These are phyloP conservation scores for Orthosia gothica DNA, from an alignment of 2,888 invertebrate species.

Conservation along the genomic window DNA sequence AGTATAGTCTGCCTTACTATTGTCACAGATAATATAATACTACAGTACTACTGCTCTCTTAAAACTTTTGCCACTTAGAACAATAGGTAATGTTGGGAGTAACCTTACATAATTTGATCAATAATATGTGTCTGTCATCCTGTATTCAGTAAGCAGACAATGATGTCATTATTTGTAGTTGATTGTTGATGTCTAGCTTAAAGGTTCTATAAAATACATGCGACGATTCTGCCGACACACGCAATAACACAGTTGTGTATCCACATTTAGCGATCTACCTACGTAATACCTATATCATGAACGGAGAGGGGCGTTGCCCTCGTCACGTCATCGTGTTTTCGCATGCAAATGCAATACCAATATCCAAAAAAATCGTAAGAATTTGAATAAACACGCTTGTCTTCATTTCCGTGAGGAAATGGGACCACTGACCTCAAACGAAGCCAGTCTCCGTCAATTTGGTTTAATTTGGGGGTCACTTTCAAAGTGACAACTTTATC, in stretches of 20 bases:
- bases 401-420: background rate
- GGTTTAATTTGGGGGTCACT: background rate
- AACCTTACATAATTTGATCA: constrained; percentile 29
- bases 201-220: constrained; percentile 36
- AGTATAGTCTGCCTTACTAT: too few species aligned
- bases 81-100: constrained; percentile 6
- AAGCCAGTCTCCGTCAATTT: background rate
- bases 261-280: background rate
- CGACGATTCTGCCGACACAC: constrained; percentile 18
- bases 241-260: constrained; percentile 4
- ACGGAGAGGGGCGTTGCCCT: constrained; percentile 3
- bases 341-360: constrained; percentile 9
- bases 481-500: background rate
- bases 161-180: constrained; percentile 48
- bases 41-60: too few species aligned
- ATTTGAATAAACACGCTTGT: background rate
- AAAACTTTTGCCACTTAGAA: background rate
- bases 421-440: too few species aligned
- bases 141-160: constrained; percentile 14
- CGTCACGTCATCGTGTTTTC: background rate
- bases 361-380: constrained; percentile 3
- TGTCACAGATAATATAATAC: too few species aligned
- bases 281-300: background rate
- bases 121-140: constrained; percentile 8
- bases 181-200: constrained; percentile 39